phyloP scores from a whole-genome alignment of 2,888 invertebrate species.

The Cephus pulcher region DNA sequence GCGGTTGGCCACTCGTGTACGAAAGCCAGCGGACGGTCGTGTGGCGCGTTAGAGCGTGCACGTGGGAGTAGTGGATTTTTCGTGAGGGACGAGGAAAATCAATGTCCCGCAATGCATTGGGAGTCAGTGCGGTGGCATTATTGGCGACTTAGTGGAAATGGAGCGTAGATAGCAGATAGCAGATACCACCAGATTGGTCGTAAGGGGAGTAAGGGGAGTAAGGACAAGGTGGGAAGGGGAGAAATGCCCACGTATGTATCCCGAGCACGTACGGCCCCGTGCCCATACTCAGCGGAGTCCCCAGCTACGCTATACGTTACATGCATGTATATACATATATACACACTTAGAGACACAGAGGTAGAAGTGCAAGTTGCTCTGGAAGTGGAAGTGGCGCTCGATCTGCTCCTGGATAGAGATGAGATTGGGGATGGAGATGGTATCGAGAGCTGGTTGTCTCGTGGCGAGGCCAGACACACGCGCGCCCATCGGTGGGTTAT shows the following conservation, averaged over 20 bases:
- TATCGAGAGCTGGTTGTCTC: too few species aligned
- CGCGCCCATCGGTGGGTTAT: too few species aligned
- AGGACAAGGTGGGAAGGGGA: slow-evolving; percentile 35
- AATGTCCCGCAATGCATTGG: slow-evolving; percentile 1
- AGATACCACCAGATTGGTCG: slow-evolving; percentile 36
- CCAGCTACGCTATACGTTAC: slow-evolving; percentile 24
- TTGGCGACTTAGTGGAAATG: slow-evolving; percentile 41
- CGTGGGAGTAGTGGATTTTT: background rate
- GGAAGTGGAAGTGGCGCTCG: slow-evolving; percentile 26
- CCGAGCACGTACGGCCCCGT: slow-evolving; percentile 64
- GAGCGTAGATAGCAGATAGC: slow-evolving; percentile 24
- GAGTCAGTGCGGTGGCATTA: slow-evolving; percentile 30
- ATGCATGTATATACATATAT: too few species aligned
- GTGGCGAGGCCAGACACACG: too few species aligned
- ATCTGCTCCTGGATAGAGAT: slow-evolving; percentile 26
- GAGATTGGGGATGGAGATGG: too few species aligned
- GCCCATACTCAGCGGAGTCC: slow-evolving; percentile 57
- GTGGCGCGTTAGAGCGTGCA: background rate
- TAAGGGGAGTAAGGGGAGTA: slow-evolving; percentile 27
- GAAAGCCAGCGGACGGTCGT: background rate
- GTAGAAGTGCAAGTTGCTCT: background rate
- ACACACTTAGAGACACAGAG: background rate
- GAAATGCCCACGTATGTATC: slow-evolving; percentile 59
- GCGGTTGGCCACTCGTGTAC: too few species aligned
- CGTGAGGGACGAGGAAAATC: slow-evolving; percentile 1